Percentiles rank a stretch among this genome's conserved stretches.
These are phyloP conservation scores for Drosophila paranaensis DNA, from an alignment of 2,888 invertebrate genomes.

Conservation along the genomic window DNA sequence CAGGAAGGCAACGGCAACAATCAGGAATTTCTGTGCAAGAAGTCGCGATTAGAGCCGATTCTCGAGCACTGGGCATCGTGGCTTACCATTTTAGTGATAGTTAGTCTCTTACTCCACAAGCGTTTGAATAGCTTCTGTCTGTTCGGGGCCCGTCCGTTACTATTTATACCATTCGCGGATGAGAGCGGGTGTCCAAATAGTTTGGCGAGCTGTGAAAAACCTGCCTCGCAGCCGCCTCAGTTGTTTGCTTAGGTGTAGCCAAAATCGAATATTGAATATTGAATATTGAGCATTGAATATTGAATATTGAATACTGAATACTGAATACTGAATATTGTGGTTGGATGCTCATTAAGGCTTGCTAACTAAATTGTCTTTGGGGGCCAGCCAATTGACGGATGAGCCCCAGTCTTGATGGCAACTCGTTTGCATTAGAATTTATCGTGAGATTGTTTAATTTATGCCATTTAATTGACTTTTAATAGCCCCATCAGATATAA, in stretches of 20 bases:
- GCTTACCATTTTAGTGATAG: slow-evolving; percentile 62
- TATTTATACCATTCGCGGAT: slow-evolving; percentile 57
- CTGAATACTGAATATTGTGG: slow-evolving; percentile 9
- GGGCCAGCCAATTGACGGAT: slow-evolving; percentile 30
- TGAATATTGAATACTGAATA: not conserved
- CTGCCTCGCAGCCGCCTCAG: slow-evolving; percentile 19
- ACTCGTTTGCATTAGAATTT: slow-evolving; percentile 43
- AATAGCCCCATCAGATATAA: slow-evolving; percentile 17
- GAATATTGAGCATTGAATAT: slow-evolving; percentile 10
- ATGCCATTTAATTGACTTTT: slow-evolving; percentile 53
- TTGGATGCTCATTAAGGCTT: slow-evolving; percentile 12
- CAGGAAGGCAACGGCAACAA: slow-evolving; percentile 75
- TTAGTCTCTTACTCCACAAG: slow-evolving; percentile 60
- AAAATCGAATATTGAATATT: slow-evolving; percentile 18
- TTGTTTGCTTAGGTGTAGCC: slow-evolving; percentile 34
- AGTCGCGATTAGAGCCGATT: slow-evolving; percentile 7
- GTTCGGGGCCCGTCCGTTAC: slow-evolving; percentile 22
- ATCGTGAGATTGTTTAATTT: slow-evolving; percentile 31
- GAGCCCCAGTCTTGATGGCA: slow-evolving; percentile 21
- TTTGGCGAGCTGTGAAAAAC: slow-evolving; percentile 18
- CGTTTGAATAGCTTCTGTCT: slow-evolving; percentile 67
- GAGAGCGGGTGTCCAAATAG: slow-evolving; percentile 21
- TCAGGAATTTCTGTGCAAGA: slow-evolving; percentile 70
- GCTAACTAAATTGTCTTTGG: slow-evolving; percentile 12
- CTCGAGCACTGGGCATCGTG: not conserved